phyloP scores from a whole-genome alignment of 2,888 invertebrate species.

The Litoditis marina region DNA sequence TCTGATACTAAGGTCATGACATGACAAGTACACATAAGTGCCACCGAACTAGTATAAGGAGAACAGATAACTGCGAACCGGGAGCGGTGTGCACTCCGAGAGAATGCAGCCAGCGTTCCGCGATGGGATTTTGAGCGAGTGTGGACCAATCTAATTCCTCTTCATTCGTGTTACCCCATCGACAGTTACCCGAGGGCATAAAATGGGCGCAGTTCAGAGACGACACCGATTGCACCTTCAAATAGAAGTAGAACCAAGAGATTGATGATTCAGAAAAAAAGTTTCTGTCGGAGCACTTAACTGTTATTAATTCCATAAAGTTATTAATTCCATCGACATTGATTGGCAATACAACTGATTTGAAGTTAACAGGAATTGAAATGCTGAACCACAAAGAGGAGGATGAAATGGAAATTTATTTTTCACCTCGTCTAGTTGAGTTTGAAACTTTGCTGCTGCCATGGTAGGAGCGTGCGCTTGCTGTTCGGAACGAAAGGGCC shows the following conservation, averaged over 20 bases:
- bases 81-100: constrained; percentile 35
- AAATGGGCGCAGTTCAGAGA: constrained; percentile 38
- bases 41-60: no score
- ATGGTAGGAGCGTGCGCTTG: constrained; percentile 26
- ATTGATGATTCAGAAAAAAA: no score
- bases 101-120: constrained; percentile 26
- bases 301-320: no score
- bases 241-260: no score
- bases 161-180: constrained; percentile 49
- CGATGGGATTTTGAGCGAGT: constrained; percentile 21
- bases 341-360: no score
- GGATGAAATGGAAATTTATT: no score
- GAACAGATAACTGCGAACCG: no score
- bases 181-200: constrained; percentile 28
- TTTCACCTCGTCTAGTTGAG: constrained; percentile 38
- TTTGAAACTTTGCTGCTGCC: constrained; percentile 26
- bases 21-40: no score
- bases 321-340: no score
- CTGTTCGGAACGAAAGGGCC: constrained; percentile 44
- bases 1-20: no score
- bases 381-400: no score
- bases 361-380: no score
- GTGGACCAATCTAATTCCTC: constrained; percentile 50
- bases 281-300: not conserved
- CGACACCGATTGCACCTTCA: constrained; percentile 13